Percentiles rank a stretch among this genome's conserved stretches.
These are phyloP conservation scores for Pseudomyrmex dendroicus DNA, from an alignment of 1,140 invertebrate species.

Conservation along the genomic window DNA sequence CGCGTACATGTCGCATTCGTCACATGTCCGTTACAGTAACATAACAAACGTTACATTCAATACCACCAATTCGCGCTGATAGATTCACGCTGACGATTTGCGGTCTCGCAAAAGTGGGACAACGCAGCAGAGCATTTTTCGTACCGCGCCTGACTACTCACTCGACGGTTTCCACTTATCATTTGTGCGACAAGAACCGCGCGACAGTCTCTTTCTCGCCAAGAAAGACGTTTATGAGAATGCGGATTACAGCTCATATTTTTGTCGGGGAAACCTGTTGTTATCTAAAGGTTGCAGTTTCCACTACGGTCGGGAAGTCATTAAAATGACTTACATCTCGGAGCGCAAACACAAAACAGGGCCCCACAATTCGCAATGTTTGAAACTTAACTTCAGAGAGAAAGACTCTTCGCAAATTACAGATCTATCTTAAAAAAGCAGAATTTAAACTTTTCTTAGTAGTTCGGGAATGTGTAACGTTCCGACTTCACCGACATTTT, in stretches of 20 bases:
- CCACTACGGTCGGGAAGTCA: neutral
- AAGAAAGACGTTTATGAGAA: neutral
- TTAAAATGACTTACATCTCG: neutral
- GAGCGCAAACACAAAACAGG: neutral
- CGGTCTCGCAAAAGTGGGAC: constrained; percentile 40
- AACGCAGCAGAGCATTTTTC: neutral
- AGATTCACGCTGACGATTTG: constrained; percentile 34
- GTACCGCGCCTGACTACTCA: neutral
- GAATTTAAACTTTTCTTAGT: neutral
- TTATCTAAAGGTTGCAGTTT: constrained; percentile 12
- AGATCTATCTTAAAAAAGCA: neutral
- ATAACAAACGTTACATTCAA: constrained; percentile 69
- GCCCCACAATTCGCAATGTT: neutral
- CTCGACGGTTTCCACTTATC: constrained; percentile 3
- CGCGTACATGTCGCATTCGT: neutral
- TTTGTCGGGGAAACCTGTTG: constrained; percentile 3
- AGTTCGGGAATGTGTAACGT: too few species aligned
- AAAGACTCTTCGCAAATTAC: neutral
- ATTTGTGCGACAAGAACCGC: neutral
- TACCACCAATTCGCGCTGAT: constrained; percentile 44
- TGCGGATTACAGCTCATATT: constrained; percentile 20
- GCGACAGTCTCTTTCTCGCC: neutral
- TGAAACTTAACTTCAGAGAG: neutral
- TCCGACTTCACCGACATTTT: neutral
- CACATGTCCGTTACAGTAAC: constrained; percentile 74